These are phyloP conservation scores for Netta rufina DNA, from an alignment of 2,797 vertebrate species.

Conservation along the genomic window DNA sequence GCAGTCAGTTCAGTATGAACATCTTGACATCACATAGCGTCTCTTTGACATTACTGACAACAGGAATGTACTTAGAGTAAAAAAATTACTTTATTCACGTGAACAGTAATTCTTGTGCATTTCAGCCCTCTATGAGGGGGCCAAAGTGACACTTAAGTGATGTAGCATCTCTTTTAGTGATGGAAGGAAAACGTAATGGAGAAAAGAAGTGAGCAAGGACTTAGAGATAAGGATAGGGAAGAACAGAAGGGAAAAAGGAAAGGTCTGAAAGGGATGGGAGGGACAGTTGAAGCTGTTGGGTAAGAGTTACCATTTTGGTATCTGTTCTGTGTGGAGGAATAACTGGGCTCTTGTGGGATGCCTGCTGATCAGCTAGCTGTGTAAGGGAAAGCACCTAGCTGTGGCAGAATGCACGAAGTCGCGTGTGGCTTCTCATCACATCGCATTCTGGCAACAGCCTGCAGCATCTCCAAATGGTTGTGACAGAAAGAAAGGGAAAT, in stretches of 20 bases:
- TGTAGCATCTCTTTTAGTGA: background rate
- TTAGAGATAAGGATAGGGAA: background rate
- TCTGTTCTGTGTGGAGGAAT: background rate
- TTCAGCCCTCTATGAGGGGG: background rate
- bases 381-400: background rate
- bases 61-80: background rate
- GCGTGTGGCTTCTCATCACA: background rate
- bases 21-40: background rate
- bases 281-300: background rate
- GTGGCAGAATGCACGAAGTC: background rate
- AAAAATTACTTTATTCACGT: background rate
- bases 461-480: background rate
- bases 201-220: background rate
- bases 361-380: background rate
- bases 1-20: background rate
- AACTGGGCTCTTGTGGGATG: background rate
- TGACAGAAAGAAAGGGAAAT: background rate
- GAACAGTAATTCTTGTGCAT: background rate
- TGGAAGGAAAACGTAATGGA: background rate
- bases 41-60: background rate
- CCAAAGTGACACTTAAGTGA: fast-evolving
- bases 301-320: background rate
- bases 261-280: background rate
- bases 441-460: background rate
- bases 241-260: background rate